These are phyloP conservation scores for Alethe castanea DNA, from an alignment of 2,113 vertebrate genomes.

Conservation along the genomic window DNA sequence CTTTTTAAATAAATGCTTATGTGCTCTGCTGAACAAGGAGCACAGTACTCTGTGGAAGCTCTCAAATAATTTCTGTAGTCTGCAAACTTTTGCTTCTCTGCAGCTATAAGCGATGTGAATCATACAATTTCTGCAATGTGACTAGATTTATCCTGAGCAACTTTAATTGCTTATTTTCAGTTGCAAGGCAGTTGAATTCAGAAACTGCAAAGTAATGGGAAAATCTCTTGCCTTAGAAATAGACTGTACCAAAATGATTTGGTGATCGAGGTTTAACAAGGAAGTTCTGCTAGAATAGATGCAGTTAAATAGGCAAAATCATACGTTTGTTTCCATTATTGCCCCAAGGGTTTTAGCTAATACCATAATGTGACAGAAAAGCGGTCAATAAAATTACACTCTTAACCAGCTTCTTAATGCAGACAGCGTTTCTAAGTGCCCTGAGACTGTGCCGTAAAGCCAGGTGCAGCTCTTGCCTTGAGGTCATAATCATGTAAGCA, in stretches of 20 bases:
- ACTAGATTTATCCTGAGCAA: not conserved
- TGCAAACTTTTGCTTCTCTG: not conserved
- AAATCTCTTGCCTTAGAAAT: not conserved
- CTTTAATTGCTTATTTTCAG: not conserved
- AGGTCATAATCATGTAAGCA: conserved; percentile 12
- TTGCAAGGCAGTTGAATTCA: not conserved
- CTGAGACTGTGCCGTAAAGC: not conserved
- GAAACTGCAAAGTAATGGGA: not conserved
- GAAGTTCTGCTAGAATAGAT: not conserved
- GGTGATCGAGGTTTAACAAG: not conserved
- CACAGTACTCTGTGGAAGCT: not conserved
- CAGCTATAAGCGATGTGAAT: not conserved
- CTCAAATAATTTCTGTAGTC: not conserved
- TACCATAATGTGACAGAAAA: not conserved
- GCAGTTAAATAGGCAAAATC: not conserved
- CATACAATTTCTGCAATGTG: not conserved
- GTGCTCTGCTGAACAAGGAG: not conserved
- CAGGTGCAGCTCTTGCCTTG: conserved; percentile 31
- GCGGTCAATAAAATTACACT: not conserved
- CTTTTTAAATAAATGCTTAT: not conserved
- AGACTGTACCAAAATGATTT: not conserved
- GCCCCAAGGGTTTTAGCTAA: not conserved
- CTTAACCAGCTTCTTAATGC: not conserved
- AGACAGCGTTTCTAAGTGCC: not conserved
- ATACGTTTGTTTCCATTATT: not conserved